These are phyloP conservation scores for Rhea americana DNA, from an alignment of 2,113 vertebrate species.

Conservation along the genomic window DNA sequence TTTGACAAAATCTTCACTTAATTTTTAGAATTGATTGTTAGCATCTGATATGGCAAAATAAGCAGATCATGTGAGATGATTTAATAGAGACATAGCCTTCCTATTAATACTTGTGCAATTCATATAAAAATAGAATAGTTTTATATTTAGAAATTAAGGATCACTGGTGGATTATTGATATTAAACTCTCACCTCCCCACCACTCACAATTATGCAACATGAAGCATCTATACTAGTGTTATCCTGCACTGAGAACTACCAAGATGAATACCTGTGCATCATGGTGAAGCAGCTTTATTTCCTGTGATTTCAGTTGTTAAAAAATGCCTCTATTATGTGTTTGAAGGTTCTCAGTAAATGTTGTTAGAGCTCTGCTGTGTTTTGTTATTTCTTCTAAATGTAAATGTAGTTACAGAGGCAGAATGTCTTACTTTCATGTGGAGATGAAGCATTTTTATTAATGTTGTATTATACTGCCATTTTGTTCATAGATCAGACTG, in stretches of 20 bases:
- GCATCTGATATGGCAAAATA: background rate
- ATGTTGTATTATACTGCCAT: background rate
- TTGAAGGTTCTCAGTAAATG: background rate
- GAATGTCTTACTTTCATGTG: background rate
- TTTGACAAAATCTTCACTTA: constrained; percentile 17
- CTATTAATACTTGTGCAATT: background rate
- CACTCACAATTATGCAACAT: background rate
- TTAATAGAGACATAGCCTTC: background rate
- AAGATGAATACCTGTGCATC: background rate
- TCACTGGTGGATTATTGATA: background rate
- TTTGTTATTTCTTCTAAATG: background rate
- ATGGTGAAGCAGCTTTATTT: background rate
- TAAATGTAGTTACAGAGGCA: background rate
- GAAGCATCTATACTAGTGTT: background rate
- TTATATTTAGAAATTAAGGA: background rate
- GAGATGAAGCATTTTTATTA: background rate
- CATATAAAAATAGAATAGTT: background rate
- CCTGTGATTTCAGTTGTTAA: background rate
- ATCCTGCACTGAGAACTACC: background rate
- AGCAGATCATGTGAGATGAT: background rate
- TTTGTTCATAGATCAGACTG: background rate
- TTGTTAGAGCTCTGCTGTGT: background rate
- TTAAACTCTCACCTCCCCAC: background rate
- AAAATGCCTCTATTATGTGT: background rate
- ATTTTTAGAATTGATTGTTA: constrained; percentile 8